Conservation (phyloP, 2,797 vertebrate genomes). For the Danio choprae region DNA sequence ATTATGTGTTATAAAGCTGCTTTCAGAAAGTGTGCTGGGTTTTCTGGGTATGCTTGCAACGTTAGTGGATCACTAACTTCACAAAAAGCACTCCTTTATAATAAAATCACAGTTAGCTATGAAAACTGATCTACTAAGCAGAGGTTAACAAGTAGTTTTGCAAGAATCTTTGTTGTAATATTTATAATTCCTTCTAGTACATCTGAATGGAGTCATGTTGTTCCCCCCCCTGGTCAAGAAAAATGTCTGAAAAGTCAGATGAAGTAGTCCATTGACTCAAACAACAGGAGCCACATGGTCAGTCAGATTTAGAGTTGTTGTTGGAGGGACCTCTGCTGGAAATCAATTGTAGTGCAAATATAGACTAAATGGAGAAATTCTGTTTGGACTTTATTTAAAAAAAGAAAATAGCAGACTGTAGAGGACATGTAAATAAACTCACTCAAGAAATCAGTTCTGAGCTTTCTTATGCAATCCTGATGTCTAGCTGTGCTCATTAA, state of each 20-base stretch:
- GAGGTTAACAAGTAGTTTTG: neutral
- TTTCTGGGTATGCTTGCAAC: no score
- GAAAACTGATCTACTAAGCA: neutral
- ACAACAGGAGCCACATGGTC: slow-evolving; percentile 24
- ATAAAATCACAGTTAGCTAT: neutral
- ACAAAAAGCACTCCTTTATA: no score
- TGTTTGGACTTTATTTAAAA: no score
- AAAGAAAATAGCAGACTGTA: no score
- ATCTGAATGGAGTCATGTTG: neutral
- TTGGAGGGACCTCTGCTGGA: slow-evolving; percentile 44
- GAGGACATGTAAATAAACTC: no score
- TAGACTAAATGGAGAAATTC: no score
- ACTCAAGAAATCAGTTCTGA: no score
- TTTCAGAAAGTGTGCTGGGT: neutral
- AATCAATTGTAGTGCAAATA: neutral
- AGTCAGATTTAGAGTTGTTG: neutral
- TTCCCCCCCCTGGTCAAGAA: neutral
- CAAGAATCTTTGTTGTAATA: neutral
- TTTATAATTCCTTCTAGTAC: neutral
- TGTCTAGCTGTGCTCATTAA: no score
- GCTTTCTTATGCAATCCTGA: no score
- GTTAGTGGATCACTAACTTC: neutral
- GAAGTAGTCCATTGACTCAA: neutral
- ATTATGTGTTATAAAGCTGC: neutral
- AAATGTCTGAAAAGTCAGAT: slow-evolving; percentile 14